Conservation (phyloP, 2,888 invertebrate genomes). For the Nineta flava region DNA sequence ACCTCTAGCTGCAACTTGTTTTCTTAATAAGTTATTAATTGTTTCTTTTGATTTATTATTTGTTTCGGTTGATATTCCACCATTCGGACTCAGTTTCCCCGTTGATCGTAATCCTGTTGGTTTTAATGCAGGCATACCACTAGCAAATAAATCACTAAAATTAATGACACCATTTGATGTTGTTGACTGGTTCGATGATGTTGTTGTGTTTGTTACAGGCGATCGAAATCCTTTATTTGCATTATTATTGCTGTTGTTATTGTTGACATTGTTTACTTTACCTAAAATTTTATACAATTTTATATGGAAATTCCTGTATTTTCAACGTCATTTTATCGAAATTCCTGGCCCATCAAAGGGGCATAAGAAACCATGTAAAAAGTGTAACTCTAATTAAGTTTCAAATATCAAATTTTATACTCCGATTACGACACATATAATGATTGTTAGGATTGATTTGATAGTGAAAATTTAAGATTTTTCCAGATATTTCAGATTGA, state of each 20-base stretch:
- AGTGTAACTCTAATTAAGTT: too few relatives aligned
- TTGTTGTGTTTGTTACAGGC: not conserved
- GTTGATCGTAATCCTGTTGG: conserved; percentile 37
- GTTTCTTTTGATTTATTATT: conserved; percentile 5
- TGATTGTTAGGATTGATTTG: too few relatives aligned
- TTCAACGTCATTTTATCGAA: too few relatives aligned
- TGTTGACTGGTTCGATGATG: conserved; percentile 12
- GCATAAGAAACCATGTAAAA: too few relatives aligned
- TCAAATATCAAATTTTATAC: too few relatives aligned
- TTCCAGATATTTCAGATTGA: too few relatives aligned
- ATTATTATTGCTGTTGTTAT: conserved; percentile 21
- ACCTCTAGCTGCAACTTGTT: conserved; percentile 38
- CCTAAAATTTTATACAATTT: not conserved
- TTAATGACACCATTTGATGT: conserved; percentile 23
- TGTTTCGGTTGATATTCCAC: not conserved
- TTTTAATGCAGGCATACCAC: conserved; percentile 67
- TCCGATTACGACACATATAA: too few relatives aligned
- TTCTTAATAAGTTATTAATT: conserved; percentile 19
- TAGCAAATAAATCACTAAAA: conserved; percentile 62
- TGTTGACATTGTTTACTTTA: conserved; percentile 14
- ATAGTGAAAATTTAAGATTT: too few relatives aligned
- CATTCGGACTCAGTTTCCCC: not conserved
- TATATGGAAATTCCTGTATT: not conserved
- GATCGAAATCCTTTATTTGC: conserved; percentile 12
- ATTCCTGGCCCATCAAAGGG: too few relatives aligned